phyloP scores from a whole-genome alignment of 2,113 vertebrate genomes.

The Crotalus tigris region DNA sequence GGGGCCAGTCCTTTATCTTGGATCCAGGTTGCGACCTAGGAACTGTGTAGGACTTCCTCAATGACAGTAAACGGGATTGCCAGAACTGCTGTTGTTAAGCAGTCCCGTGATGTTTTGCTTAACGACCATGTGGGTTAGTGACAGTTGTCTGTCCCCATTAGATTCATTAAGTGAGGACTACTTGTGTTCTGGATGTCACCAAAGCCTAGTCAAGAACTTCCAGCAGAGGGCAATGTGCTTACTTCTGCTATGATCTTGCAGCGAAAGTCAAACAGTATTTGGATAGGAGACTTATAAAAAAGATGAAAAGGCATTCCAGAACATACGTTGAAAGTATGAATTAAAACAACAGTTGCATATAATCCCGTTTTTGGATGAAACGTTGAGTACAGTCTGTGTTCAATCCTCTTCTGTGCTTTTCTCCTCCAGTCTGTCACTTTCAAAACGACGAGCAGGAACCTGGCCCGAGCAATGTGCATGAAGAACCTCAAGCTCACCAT shows the following conservation, averaged over 20 bases:
- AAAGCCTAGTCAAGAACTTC: background rate
- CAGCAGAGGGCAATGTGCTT: background rate
- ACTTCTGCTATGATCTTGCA: background rate
- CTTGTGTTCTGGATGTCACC: background rate
- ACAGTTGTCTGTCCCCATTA: too few relatives aligned
- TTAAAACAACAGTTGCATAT: background rate
- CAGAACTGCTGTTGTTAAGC: background rate
- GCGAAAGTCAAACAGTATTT: background rate
- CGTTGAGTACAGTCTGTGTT: background rate
- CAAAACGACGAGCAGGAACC: constrained; percentile 97
- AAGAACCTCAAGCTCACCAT: constrained; percentile 96
- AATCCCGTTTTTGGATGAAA: background rate
- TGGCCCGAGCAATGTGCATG: constrained; percentile 97
- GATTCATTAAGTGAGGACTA: background rate
- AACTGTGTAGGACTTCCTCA: background rate
- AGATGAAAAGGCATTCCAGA: background rate
- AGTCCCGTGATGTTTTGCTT: background rate
- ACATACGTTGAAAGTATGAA: background rate
- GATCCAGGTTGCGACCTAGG: background rate
- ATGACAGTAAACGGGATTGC: too few relatives aligned
- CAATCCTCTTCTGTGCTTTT: constrained; percentile 10
- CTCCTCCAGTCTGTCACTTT: constrained; percentile 89
- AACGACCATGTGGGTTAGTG: background rate
- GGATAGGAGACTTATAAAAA: background rate
- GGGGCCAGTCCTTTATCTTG: background rate